A percentile compares a stretch with the other conserved stretches of the same genome.
Conservation (phyloP, 2,797 vertebrate genomes). For the Muscicapa striata region DNA sequence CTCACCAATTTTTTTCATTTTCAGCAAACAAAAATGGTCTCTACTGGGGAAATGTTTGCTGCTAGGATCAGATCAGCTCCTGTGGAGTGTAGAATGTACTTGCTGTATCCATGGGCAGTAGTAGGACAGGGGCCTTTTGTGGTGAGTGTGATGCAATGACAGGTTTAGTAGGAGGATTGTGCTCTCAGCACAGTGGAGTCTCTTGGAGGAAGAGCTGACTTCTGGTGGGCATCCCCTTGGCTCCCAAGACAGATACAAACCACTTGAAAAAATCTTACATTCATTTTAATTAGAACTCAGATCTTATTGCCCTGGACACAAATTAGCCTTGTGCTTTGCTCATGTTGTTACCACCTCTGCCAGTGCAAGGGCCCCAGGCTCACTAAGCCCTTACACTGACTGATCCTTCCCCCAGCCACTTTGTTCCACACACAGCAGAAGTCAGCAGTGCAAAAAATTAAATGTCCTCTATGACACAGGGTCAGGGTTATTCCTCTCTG, state of each 20-base stretch:
- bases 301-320: neutral
- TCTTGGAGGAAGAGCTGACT: neutral
- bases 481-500: neutral
- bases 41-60: neutral
- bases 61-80: neutral
- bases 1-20: neutral
- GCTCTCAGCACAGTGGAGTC: neutral
- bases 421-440: neutral
- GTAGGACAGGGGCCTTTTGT: neutral
- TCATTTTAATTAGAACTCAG: neutral
- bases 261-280: neutral
- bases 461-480: neutral
- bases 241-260: neutral
- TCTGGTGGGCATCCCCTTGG: neutral
- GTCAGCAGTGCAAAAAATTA: neutral
- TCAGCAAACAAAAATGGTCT: fast-evolving
- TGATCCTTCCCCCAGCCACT: neutral
- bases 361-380: neutral
- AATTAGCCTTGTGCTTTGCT: neutral
- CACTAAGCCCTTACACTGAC: neutral
- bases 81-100: neutral
- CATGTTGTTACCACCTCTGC: neutral
- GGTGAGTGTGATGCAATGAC: neutral
- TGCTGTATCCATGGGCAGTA: neutral
- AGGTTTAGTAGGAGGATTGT: neutral